Evolutionary conservation across 2,888 invertebrate genomes (phyloP), one percentile per base, ranked within the genome.

Genomic region (Orthonevra nobilis): DNA sequence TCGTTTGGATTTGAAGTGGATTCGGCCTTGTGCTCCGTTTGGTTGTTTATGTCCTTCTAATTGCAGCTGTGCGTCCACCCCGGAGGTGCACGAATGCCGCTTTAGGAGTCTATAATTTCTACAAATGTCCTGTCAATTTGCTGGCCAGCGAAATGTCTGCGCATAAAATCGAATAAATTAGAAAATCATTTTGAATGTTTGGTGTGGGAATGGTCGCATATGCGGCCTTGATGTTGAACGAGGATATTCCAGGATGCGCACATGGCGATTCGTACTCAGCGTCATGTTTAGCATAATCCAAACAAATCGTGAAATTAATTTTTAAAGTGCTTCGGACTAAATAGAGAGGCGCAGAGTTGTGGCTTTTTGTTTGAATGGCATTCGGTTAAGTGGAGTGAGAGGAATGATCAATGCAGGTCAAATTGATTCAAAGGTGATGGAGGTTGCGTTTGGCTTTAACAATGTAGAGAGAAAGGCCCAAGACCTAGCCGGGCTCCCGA

Each of bases 101-200:
- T 32, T 30, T 19, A 17, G 69, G 20, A 75, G 70, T 75, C 54
- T 70, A 75, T 75, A 50, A 70, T 63, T 56, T 70, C 40, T 42
- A 63, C 75, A 75, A 75, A 75, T 63, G 56, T 70, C 61, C 63
- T 75, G 75, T 75, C 75, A 75, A 75, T 70, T 70, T 75, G 75
- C 61, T 63, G 56, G 70, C 61, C 46, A 70, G 56, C 70, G 63
- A 69, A 75, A 70, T 75, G 75, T 63, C 63, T 63, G 63, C 56
- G 75, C 75, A 75, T 75, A 75, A 70, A 75, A 75, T 63, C 75
- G 70, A 70, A 75, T 70, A 75, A 75, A 75, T 75, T 75, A 74
- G 52, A 66, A 66, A 73, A 73, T 73, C 40, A 73, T 58, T 64
- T 46, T 44, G n/a, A 36, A 46, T 72, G 56, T 42, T 36, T 38